Evolutionary conservation across 2,797 vertebrate genomes (phyloP).

Genomic region (Coregonus ussuriensis): DNA sequence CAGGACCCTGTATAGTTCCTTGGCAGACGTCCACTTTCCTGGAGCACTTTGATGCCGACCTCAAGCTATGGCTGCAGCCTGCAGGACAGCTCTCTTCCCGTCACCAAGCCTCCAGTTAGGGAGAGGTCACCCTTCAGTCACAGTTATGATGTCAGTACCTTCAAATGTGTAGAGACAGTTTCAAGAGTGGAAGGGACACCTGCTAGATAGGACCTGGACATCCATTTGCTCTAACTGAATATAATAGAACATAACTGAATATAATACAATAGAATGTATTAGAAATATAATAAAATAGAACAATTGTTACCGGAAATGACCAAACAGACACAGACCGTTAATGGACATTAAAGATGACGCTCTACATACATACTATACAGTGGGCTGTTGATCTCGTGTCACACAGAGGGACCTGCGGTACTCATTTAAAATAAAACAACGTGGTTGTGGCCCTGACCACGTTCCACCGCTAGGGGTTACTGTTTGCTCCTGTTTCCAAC

Average conservation of each 20-base stretch:
- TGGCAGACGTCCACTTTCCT: constrained; percentile 2
- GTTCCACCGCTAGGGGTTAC: constrained; percentile 55
- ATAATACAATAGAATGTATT: no score
- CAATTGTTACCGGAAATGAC: neutral
- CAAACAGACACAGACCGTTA: neutral
- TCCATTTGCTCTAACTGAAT: neutral
- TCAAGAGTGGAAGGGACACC: neutral
- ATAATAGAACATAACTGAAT: neutral
- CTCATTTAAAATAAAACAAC: neutral
- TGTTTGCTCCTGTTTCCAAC: constrained; percentile 17
- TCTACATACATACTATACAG: no score
- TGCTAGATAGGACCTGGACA: neutral
- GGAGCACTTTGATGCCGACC: neutral
- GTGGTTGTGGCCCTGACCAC: neutral
- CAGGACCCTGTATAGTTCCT: neutral
- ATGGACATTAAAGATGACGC: neutral
- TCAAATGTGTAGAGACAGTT: neutral
- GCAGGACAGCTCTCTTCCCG: neutral
- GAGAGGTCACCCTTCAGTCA: neutral
- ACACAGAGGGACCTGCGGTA: neutral
- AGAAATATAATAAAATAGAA: neutral
- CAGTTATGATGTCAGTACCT: neutral
- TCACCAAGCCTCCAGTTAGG: neutral
- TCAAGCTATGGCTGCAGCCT: neutral
- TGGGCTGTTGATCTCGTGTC: neutral